Conservation (phyloP, 2,113 vertebrate species). For the Channa maculata region DNA sequence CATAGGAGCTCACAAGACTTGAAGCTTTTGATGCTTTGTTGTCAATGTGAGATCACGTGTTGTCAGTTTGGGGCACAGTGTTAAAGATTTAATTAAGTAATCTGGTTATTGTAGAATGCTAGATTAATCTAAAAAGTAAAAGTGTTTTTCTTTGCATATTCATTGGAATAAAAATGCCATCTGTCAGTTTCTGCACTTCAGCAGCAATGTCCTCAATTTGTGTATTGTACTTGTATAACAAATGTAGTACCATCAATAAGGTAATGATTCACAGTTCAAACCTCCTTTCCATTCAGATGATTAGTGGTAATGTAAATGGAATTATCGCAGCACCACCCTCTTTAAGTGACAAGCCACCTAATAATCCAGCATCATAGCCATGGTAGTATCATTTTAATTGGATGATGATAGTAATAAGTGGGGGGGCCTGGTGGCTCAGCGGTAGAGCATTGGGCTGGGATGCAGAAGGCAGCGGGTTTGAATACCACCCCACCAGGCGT, state of each 20-base stretch:
- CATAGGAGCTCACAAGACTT: neutral
- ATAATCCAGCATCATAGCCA: constrained; percentile 26
- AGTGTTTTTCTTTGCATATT: too few relatives aligned
- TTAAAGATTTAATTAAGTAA: neutral
- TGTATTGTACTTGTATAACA: too few relatives aligned
- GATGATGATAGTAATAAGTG: constrained; percentile 34
- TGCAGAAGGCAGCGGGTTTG: too few relatives aligned
- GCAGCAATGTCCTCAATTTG: too few relatives aligned
- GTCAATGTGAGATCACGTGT: neutral
- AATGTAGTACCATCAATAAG: too few relatives aligned
- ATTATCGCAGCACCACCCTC: neutral
- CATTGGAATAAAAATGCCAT: too few relatives aligned
- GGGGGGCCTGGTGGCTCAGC: too few relatives aligned
- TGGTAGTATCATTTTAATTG: constrained; percentile 33
- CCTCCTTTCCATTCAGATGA: neutral
- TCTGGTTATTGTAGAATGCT: too few relatives aligned
- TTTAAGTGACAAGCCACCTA: constrained; percentile 12
- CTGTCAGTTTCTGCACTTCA: too few relatives aligned
- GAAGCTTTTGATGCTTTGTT: neutral
- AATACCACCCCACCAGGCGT: too few relatives aligned
- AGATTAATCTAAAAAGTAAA: too few relatives aligned
- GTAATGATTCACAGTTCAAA: neutral
- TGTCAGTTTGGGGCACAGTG: neutral
- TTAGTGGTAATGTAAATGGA: neutral
- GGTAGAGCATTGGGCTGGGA: too few relatives aligned